phyloP scores from a whole-genome alignment of 2,113 vertebrate genomes.

The Catagonus wagneri region DNA sequence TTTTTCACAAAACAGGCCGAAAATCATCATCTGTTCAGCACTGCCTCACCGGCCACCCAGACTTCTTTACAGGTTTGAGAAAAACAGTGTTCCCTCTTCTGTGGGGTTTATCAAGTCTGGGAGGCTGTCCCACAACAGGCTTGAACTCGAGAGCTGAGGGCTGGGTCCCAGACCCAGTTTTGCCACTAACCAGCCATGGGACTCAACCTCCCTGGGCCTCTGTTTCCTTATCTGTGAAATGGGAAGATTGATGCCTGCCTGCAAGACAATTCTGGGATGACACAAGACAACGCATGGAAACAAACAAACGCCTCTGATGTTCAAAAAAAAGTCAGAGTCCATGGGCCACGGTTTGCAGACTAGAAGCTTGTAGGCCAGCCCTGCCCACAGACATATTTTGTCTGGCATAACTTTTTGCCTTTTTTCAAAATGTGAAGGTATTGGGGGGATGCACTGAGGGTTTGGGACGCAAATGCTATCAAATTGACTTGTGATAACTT shows the following conservation, averaged over 20 bases:
- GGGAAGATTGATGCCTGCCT: fast-evolving
- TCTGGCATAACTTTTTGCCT: background rate
- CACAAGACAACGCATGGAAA: background rate
- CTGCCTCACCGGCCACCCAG: background rate
- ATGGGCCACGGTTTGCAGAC: background rate
- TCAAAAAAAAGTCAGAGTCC: background rate
- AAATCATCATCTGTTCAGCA: fast-evolving
- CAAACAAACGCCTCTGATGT: fast-evolving
- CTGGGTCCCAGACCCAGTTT: background rate
- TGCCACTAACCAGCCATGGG: background rate
- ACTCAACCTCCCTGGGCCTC: fast-evolving
- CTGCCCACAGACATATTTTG: background rate
- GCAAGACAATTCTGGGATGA: no score
- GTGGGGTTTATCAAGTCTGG: fast-evolving
- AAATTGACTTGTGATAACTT: no score
- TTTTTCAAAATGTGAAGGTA: background rate
- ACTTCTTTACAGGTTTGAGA: background rate
- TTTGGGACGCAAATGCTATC: no score
- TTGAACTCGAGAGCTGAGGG: background rate
- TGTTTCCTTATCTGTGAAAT: fast-evolving
- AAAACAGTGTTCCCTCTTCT: background rate
- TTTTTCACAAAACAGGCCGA: background rate
- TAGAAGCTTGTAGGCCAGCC: background rate
- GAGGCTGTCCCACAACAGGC: fast-evolving
- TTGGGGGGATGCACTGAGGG: no score